Evolutionary conservation across 2,113 vertebrate genomes (phyloP).

Genomic region (Actenoides hombroni): DNA sequence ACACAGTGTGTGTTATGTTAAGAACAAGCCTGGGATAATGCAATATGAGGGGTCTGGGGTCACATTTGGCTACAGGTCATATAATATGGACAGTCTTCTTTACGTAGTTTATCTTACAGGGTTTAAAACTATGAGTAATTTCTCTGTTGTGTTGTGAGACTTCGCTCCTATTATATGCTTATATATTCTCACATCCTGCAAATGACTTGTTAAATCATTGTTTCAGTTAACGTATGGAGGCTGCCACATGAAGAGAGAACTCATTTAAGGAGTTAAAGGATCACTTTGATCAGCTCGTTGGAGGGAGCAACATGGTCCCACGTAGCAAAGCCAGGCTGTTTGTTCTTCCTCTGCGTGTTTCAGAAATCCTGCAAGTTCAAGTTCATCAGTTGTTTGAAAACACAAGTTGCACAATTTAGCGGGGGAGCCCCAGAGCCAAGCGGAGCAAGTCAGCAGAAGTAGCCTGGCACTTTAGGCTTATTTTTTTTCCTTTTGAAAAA

Average conservation of each 20-base stretch:
- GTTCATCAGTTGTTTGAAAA: not conserved
- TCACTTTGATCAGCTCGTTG: not conserved
- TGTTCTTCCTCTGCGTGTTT: not conserved
- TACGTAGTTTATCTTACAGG: not conserved
- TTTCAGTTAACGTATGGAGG: not conserved
- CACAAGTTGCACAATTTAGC: not conserved
- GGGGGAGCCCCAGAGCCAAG: not conserved
- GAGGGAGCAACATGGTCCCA: not conserved
- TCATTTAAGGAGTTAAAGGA: not conserved
- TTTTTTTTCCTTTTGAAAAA: not conserved
- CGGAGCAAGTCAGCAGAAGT: not conserved
- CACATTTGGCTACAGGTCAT: not conserved
- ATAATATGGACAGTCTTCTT: not conserved
- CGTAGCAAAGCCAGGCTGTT: rapidly evolving
- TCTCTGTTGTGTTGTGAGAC: not conserved
- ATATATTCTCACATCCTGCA: not conserved
- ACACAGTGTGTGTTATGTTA: not conserved
- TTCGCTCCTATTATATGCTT: not conserved
- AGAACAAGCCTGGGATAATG: not conserved
- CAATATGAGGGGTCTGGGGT: not conserved
- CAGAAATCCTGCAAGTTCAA: not conserved
- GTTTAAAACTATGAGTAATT: not conserved
- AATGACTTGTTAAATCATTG: not conserved
- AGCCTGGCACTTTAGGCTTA: not conserved
- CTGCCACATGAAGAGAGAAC: not conserved